Conservation (phyloP, 2,797 vertebrate species). For the Epinephelus malabaricus region DNA sequence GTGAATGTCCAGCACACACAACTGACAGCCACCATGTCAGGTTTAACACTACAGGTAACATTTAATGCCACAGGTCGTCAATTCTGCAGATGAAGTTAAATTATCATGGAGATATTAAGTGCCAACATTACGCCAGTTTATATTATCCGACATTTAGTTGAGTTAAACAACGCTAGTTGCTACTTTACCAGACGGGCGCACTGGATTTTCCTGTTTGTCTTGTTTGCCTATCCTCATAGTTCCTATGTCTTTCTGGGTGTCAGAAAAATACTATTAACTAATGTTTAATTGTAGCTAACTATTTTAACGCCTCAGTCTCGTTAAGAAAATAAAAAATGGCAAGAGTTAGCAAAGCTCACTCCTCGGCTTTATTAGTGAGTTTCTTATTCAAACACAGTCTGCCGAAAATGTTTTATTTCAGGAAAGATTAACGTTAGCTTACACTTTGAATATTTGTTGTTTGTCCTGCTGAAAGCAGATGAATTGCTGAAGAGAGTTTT, state of each 20-base stretch:
- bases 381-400: neutral
- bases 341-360: neutral
- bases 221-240: conserved; percentile 47
- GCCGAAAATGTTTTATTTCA: neutral
- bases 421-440: neutral
- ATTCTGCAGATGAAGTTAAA: neutral
- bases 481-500: neutral
- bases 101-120: too few relatives aligned
- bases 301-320: neutral
- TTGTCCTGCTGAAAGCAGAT: neutral
- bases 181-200: conserved; percentile 1
- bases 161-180: neutral
- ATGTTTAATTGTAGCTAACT: neutral
- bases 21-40: conserved; percentile 76
- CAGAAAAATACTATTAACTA: neutral
- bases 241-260: conserved; percentile 4
- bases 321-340: neutral
- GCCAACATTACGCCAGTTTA: neutral
- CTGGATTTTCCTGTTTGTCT: conserved; percentile 74
- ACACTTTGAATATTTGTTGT: neutral
- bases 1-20: conserved; percentile 18
- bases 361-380: neutral
- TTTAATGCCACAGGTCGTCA: fast-evolving
- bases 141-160: neutral
- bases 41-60: conserved; percentile 78